Conservation (phyloP, 2,797 vertebrate species). For the Masticophis lateralis region DNA sequence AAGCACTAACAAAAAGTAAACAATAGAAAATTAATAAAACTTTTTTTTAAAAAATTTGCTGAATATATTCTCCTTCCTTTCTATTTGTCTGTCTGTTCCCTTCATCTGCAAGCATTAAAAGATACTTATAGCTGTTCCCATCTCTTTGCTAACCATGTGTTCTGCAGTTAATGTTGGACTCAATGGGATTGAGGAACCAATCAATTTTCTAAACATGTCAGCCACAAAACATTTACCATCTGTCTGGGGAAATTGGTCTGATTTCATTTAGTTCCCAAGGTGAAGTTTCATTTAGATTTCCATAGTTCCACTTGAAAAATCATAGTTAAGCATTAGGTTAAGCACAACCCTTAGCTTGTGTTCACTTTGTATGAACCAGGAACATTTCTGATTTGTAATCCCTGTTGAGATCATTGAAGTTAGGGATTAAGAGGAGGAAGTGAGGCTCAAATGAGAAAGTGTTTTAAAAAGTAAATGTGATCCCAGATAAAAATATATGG, state of each 20-base stretch:
- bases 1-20: too few relatives aligned
- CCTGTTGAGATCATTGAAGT: conserved; percentile 41
- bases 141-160: conserved; percentile 32
- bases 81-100: conserved; percentile 40
- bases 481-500: neutral
- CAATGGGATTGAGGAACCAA: conserved; percentile 38
- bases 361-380: conserved; percentile 18
- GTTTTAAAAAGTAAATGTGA: conserved; percentile 25
- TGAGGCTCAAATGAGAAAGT: conserved; percentile 50
- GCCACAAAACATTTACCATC: conserved; percentile 35
- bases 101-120: conserved; percentile 49
- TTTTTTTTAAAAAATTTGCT: conserved; percentile 24
- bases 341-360: rapidly evolving
- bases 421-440: conserved; percentile 47
- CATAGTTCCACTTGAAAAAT: conserved; percentile 37
- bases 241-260: conserved; percentile 47
- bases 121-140: conserved; percentile 47
- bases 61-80: conserved; percentile 35
- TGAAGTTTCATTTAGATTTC: conserved; percentile 55
- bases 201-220: neutral
- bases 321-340: neutral
- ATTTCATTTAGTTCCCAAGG: conserved; percentile 47
- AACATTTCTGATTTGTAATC: neutral
- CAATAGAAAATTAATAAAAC: too few relatives aligned
- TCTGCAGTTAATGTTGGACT: conserved; percentile 45